A percentile compares a stretch with the other conserved stretches of the same genome.
Conservation (phyloP, 1,140 invertebrate genomes). For the Brachionus sp. region DNA sequence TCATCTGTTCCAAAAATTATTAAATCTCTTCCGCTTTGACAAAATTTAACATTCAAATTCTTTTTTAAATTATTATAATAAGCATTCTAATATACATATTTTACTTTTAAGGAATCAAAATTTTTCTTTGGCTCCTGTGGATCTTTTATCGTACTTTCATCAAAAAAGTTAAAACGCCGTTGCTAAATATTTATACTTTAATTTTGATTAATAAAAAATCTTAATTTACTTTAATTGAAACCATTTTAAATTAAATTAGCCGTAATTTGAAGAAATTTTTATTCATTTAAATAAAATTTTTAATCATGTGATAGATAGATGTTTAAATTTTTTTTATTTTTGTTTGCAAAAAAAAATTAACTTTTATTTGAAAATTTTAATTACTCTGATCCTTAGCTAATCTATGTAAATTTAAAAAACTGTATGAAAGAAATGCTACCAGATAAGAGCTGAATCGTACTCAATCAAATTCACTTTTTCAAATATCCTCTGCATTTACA, state of each 20-base stretch:
- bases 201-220: background rate
- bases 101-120: conserved; percentile 44
- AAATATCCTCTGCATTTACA: too few species aligned
- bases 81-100: background rate
- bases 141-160: conserved; percentile 13
- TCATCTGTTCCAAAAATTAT: conserved; percentile 41
- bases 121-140: conserved; percentile 23
- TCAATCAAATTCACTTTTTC: too few species aligned
- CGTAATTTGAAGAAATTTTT: background rate
- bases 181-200: background rate
- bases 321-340: background rate
- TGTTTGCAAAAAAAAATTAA: background rate
- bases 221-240: conserved; percentile 7
- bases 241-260: background rate
- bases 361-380: background rate
- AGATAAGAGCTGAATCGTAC: too few species aligned
- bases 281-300: background rate
- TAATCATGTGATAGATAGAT: background rate
- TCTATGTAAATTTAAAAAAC: too few species aligned
- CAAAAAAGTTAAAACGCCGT: conserved; percentile 44
- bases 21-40: conserved; percentile 21
- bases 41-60: conserved; percentile 45
- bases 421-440: too few species aligned
- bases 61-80: background rate
- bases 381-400: too few species aligned